Base-by-base conservation (phyloP, 2,888 invertebrate species). In the Mongoloraphidia duomilia region DNA sequence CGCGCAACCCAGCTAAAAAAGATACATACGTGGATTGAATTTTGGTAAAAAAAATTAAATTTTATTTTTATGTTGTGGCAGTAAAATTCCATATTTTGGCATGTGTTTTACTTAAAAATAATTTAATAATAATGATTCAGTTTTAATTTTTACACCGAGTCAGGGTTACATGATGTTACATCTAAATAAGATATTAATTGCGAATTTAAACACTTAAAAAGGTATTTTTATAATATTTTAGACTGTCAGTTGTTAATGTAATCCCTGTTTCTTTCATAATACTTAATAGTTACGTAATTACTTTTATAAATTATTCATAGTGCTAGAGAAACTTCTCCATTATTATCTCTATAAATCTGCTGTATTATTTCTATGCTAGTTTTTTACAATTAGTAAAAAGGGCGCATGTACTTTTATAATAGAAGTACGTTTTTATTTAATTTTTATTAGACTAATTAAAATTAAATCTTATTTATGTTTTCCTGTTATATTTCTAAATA, bases 31-130 rank as follows among this genome's bases (percentile, higher is more conserved):
- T n/a, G n/a, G n/a, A 26, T 26, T 26, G 26, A 26, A 42, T 51
- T 39, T 38, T 43, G 41, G 46, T 47, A 36, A 14, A 41, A 17
- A 36, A 37, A 49, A 46, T 35, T 50, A 40, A 49, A 49, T 48
- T 48, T 49, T 12, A 38, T 37, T 45, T 46, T 44, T 37, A 38
- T 26, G 26, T 26, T 26, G 6, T 26, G 26, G 26, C 26, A 26
- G 26, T 26, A 26, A 26, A 26, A 26, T 26, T 26, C 26, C 26
- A 26, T 26, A 17, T 26, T 26, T 26, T 26, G 26, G 26, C 26
- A 26, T 41, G 14, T n/a, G 13, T 44, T 44, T 46, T 46, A 26
- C 26, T 26, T 26, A 26, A 26, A 26, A 26, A 26, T 26, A 26
- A 26, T 26, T 26, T 6, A 26, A 26, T 6, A 26, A 26, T 26